phyloP scores from a whole-genome alignment of 2,113 vertebrate genomes.

The Callithrix jacchus region DNA sequence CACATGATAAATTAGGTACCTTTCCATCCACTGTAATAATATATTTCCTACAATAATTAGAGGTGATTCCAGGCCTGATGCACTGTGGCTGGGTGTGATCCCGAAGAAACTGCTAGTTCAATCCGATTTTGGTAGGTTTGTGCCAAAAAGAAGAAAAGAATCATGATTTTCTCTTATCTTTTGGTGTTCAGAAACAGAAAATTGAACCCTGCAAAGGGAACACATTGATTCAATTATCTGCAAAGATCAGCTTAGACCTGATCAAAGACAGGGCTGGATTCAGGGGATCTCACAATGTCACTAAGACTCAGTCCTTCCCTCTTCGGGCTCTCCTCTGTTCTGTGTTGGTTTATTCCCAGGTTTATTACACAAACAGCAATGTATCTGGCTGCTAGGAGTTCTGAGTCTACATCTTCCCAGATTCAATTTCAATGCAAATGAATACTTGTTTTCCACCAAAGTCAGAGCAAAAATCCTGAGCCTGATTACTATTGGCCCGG shows the following conservation, averaged over 20 bases:
- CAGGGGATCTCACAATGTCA: not conserved
- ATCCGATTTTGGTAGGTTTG: not conserved
- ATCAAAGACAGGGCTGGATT: not conserved
- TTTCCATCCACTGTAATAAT: conserved; percentile 15
- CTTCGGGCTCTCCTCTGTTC: not conserved
- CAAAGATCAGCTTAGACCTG: not conserved
- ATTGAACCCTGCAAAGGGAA: not conserved
- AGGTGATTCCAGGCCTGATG: not conserved
- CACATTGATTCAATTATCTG: not conserved
- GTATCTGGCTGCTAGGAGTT: not conserved
- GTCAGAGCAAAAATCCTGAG: not conserved
- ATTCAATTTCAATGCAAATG: not conserved
- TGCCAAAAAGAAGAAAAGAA: not conserved
- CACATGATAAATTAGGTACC: conserved; percentile 24
- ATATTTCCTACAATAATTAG: conserved; percentile 42
- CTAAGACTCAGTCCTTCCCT: too few relatives aligned
- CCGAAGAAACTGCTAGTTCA: not conserved
- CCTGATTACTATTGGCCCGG: not conserved
- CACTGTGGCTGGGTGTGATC: not conserved
- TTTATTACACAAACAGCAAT: not conserved
- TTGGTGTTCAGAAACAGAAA: not conserved
- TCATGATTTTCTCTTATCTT: not conserved
- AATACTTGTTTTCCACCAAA: not conserved
- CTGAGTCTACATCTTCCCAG: not conserved
- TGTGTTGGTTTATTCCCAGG: not conserved